Evolutionary conservation across 2,113 vertebrate species (phyloP).

Genomic region (Calidris pygmaea): DNA sequence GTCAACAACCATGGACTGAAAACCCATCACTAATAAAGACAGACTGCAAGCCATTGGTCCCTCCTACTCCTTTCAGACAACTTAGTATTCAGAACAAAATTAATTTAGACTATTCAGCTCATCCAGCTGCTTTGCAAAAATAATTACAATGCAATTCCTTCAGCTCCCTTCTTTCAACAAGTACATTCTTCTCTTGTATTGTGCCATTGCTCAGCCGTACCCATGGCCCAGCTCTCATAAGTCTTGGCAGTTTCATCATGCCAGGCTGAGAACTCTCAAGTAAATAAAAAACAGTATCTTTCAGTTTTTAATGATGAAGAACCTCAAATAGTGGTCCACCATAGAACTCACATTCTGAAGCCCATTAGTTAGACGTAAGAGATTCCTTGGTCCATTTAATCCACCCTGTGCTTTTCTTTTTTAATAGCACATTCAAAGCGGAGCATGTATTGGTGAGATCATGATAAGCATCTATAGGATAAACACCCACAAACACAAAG

Average conservation of each 20-base stretch:
- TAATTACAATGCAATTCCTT: slow-evolving; percentile 71
- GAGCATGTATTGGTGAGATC: background rate
- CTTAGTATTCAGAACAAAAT: slow-evolving; percentile 73
- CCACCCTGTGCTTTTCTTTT: background rate
- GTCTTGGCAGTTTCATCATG: background rate
- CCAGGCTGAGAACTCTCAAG: background rate
- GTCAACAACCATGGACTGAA: slow-evolving; percentile 48
- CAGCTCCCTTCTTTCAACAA: slow-evolving; percentile 67
- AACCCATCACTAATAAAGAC: slow-evolving; percentile 51
- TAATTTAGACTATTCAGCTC: slow-evolving; percentile 73
- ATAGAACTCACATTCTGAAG: background rate
- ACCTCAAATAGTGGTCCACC: background rate
- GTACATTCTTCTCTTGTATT: slow-evolving; percentile 59
- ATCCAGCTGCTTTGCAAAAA: slow-evolving; percentile 73
- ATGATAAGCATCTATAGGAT: background rate
- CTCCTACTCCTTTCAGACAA: slow-evolving; percentile 65
- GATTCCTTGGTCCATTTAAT: background rate
- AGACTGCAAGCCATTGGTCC: slow-evolving; percentile 37
- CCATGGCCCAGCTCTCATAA: background rate
- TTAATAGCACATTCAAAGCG: background rate
- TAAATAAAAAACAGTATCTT: background rate
- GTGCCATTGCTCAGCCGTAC: slow-evolving; percentile 31
- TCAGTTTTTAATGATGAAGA: background rate
- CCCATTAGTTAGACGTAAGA: background rate
- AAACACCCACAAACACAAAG: background rate